Evolutionary conservation across 2,888 invertebrate genomes (phyloP), one percentile per base, ranked within the genome.

Genomic region (Crossocerus cetratus): DNA sequence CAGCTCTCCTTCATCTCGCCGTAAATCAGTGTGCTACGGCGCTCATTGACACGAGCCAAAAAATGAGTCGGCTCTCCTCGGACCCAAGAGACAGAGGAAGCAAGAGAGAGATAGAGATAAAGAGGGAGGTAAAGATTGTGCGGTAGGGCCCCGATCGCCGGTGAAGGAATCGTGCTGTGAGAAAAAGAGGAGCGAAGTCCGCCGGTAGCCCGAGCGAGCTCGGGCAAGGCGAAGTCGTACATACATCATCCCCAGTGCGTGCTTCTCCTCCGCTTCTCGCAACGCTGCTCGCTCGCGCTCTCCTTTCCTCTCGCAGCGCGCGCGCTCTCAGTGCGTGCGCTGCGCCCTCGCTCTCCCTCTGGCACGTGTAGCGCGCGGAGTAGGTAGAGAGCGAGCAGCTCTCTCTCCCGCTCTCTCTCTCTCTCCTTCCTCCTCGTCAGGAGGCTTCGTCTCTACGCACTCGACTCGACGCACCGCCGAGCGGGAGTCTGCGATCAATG

Each of bases 401-500:
- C n/a, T n/a, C 23, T 53, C 55, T 61, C 69, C 69, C 71, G n/a
- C n/a, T n/a, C n/a, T n/a, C n/a, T n/a, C n/a, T n/a, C 43, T 13
- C 43, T 43, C 43, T 49, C 73, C 75, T 78, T 72, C 74, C 74
- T 74, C 80, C 68, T 77, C 70, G 77, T 72, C 72, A 65, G 77
- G 71, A 76, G 76, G 72, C 32, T 78, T 83, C 80, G 78, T 76
- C 78, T 84, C 78, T 82, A 82, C 85, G 84, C 84, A 83, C 84
- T 84, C 85, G 83, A 82, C 86, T 85, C 84, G 85, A 88, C 88
- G 87, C 87, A 89, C 86, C 85, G 86, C 55, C 76, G 74, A 80
- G 72, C 80, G 84, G 87, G 89, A 90, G 89, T 88, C 90, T 89
- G 89, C 90, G 90, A 90, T 90, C 90, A 87, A 90, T 90, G 90